Conservation (phyloP, 2,113 vertebrate genomes). For the Nannobrachium achirus region DNA sequence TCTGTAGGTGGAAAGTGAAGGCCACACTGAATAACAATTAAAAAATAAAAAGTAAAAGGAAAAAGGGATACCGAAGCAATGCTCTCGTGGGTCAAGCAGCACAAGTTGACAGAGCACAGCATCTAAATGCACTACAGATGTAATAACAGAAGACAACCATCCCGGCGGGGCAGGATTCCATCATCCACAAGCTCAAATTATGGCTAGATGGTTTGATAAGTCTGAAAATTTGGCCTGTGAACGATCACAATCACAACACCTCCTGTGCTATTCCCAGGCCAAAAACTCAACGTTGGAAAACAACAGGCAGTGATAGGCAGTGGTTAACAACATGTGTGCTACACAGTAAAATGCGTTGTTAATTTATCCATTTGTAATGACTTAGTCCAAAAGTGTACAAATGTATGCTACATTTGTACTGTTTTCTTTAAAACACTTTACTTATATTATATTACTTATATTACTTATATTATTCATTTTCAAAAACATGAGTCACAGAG, state of each 20-base stretch:
- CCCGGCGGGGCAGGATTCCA: background rate
- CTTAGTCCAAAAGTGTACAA: too few species aligned
- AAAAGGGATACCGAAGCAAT: background rate
- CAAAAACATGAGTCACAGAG: too few species aligned
- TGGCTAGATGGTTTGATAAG: background rate
- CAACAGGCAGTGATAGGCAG: background rate
- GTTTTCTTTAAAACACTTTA: too few species aligned
- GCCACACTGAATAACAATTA: background rate
- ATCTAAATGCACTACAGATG: slow-evolving; percentile 19
- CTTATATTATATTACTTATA: too few species aligned
- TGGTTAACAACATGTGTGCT: too few species aligned
- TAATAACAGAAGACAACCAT: slow-evolving; percentile 5
- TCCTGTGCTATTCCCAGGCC: background rate
- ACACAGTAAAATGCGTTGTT: too few species aligned
- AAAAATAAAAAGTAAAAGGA: background rate
- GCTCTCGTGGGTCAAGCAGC: background rate
- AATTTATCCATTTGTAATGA: too few species aligned
- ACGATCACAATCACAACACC: background rate
- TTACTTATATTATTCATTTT: too few species aligned
- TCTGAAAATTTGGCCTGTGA: background rate
- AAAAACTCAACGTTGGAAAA: background rate
- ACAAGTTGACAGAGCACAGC: slow-evolving; percentile 8
- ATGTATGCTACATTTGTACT: too few species aligned
- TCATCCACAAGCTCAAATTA: background rate
- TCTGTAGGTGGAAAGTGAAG: background rate